These are phyloP conservation scores for Orthosia incerta DNA, from an alignment of 2,888 invertebrate genomes.

Conservation along the genomic window DNA sequence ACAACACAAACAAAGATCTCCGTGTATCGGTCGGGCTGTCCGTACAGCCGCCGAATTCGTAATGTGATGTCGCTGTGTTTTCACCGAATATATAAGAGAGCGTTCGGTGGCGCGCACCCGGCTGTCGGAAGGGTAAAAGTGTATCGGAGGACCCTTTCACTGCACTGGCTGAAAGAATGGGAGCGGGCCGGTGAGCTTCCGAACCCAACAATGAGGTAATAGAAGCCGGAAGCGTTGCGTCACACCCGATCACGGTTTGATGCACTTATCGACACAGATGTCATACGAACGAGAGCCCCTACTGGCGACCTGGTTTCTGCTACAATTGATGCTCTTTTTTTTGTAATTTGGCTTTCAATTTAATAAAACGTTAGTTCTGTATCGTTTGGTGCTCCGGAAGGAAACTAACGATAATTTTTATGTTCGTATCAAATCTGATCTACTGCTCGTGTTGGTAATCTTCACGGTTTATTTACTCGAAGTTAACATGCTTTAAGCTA, in stretches of 20 bases:
- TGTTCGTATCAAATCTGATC: neutral
- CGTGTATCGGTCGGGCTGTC: slow-evolving; percentile 83
- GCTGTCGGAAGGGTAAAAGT: slow-evolving; percentile 88
- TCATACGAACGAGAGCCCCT: slow-evolving; percentile 66
- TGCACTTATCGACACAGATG: slow-evolving; percentile 80
- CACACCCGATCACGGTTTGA: slow-evolving; percentile 82
- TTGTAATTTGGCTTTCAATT: slow-evolving; percentile 32
- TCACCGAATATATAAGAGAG: slow-evolving; percentile 91
- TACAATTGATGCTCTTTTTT: slow-evolving; percentile 46
- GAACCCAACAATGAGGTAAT: slow-evolving; percentile 88
- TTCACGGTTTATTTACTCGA: slow-evolving; percentile 26
- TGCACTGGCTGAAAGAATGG: slow-evolving; percentile 88
- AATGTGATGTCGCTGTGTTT: slow-evolving; percentile 88
- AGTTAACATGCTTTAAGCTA: neutral
- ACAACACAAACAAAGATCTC: slow-evolving; percentile 78
- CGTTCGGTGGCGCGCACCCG: slow-evolving; percentile 81
- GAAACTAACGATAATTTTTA: slow-evolving; percentile 8
- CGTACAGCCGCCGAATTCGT: slow-evolving; percentile 89
- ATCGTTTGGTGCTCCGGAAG: slow-evolving; percentile 14
- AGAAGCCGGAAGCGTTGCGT: slow-evolving; percentile 86
- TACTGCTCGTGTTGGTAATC: neutral
- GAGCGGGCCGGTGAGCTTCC: slow-evolving; percentile 86
- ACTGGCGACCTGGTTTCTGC: slow-evolving; percentile 47
- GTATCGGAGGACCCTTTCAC: slow-evolving; percentile 90
- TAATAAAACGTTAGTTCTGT: slow-evolving; percentile 23